These are phyloP conservation scores for Cairina moschata DNA, from an alignment of 2,113 vertebrate genomes.

Conservation along the genomic window DNA sequence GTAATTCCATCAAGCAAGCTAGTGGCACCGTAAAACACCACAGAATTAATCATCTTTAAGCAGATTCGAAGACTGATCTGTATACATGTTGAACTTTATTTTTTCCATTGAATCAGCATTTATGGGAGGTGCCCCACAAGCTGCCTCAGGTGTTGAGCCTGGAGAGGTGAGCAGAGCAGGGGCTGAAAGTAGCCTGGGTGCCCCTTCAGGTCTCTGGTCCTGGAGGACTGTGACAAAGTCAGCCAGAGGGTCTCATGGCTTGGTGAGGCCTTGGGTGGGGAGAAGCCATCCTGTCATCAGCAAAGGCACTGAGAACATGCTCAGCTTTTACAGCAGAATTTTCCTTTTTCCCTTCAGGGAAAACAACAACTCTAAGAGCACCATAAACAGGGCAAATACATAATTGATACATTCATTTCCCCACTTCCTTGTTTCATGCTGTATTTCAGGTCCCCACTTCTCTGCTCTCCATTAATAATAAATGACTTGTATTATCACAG, in stretches of 20 bases:
- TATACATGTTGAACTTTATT: neutral
- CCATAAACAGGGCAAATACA: neutral
- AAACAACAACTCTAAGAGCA: neutral
- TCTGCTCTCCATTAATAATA: conserved; percentile 15
- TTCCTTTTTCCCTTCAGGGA: neutral
- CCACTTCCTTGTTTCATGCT: neutral
- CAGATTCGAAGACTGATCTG: neutral
- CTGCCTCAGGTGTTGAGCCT: neutral
- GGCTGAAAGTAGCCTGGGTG: neutral
- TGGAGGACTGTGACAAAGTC: neutral
- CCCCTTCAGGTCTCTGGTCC: neutral
- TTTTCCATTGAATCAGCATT: neutral
- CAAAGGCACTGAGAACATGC: neutral
- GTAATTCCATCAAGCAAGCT: neutral
- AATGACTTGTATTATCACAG: neutral
- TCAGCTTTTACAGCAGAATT: neutral
- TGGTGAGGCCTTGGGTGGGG: neutral
- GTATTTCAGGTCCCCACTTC: neutral
- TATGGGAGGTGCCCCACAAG: neutral
- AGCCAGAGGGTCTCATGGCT: neutral
- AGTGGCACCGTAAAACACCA: neutral
- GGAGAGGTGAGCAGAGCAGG: neutral
- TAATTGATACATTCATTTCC: conserved; percentile 24
- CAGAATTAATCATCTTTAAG: neutral
- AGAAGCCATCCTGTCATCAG: accelerated